Conservation (phyloP, 2,797 vertebrate species). For the Myotis myotis region DNA sequence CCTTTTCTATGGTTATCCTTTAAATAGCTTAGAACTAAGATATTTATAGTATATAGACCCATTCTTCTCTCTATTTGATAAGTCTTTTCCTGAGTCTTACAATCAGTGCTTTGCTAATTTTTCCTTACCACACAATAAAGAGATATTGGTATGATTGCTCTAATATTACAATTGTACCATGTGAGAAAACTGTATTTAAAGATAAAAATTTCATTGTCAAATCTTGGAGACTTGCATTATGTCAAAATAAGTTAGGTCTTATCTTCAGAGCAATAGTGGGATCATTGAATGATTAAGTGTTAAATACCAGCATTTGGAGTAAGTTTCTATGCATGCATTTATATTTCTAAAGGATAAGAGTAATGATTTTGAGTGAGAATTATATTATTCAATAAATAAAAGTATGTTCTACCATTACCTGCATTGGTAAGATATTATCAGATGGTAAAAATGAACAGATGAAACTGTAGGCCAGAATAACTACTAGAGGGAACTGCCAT, state of each 20-base stretch:
- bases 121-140: background rate
- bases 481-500: background rate
- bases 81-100: background rate
- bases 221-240: accelerated
- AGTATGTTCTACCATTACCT: background rate
- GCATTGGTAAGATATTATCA: background rate
- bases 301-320: background rate
- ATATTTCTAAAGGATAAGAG: background rate
- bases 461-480: background rate
- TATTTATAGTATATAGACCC: background rate
- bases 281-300: background rate
- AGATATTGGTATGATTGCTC: background rate
- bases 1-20: background rate
- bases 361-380: background rate
- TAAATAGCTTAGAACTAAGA: background rate
- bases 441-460: background rate
- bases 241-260: background rate
- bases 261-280: background rate
- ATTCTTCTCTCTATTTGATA: background rate
- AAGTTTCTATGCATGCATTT: background rate
- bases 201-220: background rate
- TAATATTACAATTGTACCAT: background rate
- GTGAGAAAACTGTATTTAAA: background rate
- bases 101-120: background rate
- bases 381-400: background rate